Percentiles rank a stretch among this genome's conserved stretches.
Conservation (phyloP, 2,888 invertebrate genomes). For the Eudemis profundana region DNA sequence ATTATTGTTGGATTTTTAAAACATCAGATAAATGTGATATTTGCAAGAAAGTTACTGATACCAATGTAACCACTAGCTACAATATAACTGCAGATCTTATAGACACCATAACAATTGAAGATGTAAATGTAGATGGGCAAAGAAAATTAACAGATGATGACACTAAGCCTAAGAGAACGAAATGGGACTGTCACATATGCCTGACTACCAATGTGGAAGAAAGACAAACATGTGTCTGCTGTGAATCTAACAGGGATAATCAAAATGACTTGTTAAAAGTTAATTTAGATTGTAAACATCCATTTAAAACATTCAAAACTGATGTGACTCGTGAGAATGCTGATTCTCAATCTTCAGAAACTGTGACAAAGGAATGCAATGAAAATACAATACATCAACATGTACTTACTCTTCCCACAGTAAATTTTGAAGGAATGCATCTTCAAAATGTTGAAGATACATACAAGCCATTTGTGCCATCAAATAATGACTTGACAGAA, state of each 20-base stretch:
- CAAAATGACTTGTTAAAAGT: slow-evolving; percentile 45
- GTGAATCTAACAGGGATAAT: slow-evolving; percentile 52
- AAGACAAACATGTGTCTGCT: slow-evolving; percentile 60
- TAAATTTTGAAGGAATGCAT: background rate
- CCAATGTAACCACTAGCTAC: background rate
- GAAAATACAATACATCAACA: background rate
- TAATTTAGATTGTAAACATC: slow-evolving; percentile 42
- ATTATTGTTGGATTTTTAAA: slow-evolving; percentile 37
- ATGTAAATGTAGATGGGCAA: background rate
- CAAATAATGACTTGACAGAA: slow-evolving; percentile 5
- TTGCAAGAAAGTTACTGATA: slow-evolving; percentile 10
- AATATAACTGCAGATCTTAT: background rate
- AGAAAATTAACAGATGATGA: slow-evolving; percentile 36
- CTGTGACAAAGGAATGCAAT: no score
- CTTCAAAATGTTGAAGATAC: background rate
- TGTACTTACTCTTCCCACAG: background rate
- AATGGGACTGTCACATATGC: slow-evolving; percentile 66
- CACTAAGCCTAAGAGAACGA: slow-evolving; percentile 39
- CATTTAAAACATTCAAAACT: slow-evolving; percentile 13
- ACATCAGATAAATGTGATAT: slow-evolving; percentile 22
- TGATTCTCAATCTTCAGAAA: no score
- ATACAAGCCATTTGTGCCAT: background rate
- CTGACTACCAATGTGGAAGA: slow-evolving; percentile 55
- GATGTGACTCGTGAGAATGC: no score
- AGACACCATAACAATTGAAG: background rate